Conservation (phyloP, 1,140 invertebrate species). For the Apis cerana region DNA sequence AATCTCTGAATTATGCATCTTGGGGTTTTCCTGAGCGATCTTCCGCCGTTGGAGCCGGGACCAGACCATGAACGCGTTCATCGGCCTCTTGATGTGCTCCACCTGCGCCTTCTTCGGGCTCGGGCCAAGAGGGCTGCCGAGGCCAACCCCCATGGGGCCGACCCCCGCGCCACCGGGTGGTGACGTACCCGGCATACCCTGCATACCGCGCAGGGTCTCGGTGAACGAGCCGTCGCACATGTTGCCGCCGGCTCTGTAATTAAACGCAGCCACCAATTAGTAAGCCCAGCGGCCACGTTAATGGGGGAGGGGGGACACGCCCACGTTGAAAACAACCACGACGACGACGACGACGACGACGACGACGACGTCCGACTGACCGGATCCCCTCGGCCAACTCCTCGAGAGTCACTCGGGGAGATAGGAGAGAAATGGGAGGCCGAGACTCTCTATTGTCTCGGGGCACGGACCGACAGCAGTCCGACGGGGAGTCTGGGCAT, state of each 20-base stretch:
- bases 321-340: conserved; percentile 28
- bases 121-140: conserved; percentile 70
- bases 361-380: conserved; percentile 1
- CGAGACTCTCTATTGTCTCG: conserved; percentile 14
- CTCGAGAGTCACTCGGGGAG: no score
- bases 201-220: conserved; percentile 77
- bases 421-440: no score
- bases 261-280: conserved; percentile 58
- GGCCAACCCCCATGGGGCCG: conserved; percentile 74
- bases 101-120: conserved; percentile 77
- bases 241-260: conserved; percentile 80
- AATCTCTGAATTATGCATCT: conserved; percentile 99
- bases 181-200: conserved; percentile 76
- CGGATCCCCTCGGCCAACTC: not conserved
- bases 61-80: conserved; percentile 92
- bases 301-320: conserved; percentile 36
- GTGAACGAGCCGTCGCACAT: conserved; percentile 80
- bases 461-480: not conserved
- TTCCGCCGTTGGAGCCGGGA: conserved; percentile 92
- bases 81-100: conserved; percentile 85
- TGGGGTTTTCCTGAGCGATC: conserved; percentile 98
- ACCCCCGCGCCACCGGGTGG: conserved; percentile 73
- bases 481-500: not conserved
- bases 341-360: no score
- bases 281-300: conserved; percentile 35